Base-by-base conservation (phyloP, 2,797 vertebrate genomes). In the Manis javanica region DNA sequence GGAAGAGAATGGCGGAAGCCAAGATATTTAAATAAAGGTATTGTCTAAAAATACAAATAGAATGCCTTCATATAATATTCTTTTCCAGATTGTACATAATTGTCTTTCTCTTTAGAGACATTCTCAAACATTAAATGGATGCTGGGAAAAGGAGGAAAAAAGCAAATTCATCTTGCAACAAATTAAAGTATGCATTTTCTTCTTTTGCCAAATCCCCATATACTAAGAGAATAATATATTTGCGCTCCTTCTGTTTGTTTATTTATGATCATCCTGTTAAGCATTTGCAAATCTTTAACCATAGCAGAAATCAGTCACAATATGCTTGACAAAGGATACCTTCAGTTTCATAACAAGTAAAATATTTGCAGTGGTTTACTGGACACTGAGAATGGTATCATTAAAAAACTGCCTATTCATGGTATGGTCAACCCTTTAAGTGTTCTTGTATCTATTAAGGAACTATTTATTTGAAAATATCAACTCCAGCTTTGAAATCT, bases 121-220 rank as follows among this genome's bases (percentile, higher is more conserved):
- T 42, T 96, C 84, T 31, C 3, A 94, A 94, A 94, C 29, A 75
- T 55, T 88, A 86, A 59, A 90, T 16, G n/a, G 37, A 75, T 90
- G 24, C 31, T 84, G 10, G 49, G 96, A 95, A 83, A 34, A 63
- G 10, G 57, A 91, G 0, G 16, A 1, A 37, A 10, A 42, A 79
- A 49, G 31, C 31, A 81, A 95, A 90, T 39, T 29, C 29, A 31
- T 66, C 39, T 57, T 55, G 16, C 12, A 75, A 13, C 26, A 89
- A 94, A 96, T 74, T 63, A 63, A 94, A 85, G 7, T 34, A 72
- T 31, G 63, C 23, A 15, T 92, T 75, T 96, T 95, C 19, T 91
- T 84, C 55, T 77, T 88, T 87, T 91, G 53, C n/a, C 68, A 91
- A 90, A 90, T 66, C 24, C 15, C 37, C 68, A 18, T 57, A 37